phyloP scores from a whole-genome alignment of 1,140 invertebrate genomes.

The Palaemon carinicauda region DNA sequence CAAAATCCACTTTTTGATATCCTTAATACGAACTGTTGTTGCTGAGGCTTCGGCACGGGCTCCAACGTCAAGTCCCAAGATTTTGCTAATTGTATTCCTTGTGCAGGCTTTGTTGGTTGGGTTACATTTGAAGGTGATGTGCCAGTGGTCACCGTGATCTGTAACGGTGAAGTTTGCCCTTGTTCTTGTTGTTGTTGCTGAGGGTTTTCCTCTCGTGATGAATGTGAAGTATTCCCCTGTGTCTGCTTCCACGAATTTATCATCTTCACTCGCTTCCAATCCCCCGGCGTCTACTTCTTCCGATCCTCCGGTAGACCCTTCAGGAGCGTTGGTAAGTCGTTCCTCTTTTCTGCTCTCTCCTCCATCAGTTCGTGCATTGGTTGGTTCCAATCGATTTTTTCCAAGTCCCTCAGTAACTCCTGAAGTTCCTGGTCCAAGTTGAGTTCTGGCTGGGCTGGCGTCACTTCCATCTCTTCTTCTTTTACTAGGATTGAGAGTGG shows the following conservation, averaged over 20 bases:
- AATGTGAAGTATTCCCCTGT: not conserved
- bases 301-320: conserved; percentile 5
- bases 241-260: not conserved
- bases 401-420: not conserved
- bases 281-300: conserved; percentile 18
- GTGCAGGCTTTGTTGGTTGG: not conserved
- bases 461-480: too few species aligned
- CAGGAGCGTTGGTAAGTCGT: not conserved
- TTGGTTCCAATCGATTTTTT: not conserved
- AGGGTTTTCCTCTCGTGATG: conserved; percentile 1
- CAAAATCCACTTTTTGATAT: not conserved
- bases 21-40: not conserved
- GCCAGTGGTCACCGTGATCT: conserved; percentile 43
- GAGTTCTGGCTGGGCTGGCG: not conserved
- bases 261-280: conserved; percentile 28
- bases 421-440: not conserved
- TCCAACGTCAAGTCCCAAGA: conserved; percentile 3
- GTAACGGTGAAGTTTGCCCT: conserved; percentile 14
- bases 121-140: conserved; percentile 18
- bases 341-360: not conserved
- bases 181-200: not conserved
- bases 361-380: not conserved
- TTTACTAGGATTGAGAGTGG: too few species aligned
- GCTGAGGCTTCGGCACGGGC: not conserved
- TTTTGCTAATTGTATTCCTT: not conserved